Base-by-base conservation (phyloP, 2,888 invertebrate species). In the Erynnis tages region DNA sequence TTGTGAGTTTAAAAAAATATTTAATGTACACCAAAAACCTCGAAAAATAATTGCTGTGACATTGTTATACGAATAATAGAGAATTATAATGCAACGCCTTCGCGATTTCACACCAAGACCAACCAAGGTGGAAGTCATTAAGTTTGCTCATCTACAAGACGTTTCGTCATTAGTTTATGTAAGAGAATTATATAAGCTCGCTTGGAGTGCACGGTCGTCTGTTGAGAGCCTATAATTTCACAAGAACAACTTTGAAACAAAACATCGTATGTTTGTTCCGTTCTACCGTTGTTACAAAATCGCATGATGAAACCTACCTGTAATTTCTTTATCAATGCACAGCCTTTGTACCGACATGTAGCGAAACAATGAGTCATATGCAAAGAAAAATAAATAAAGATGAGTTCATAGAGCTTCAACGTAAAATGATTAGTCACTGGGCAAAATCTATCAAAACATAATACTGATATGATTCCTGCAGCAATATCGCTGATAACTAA, bases 131-230 rank as follows among this genome's bases (percentile, higher is more conserved):
- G 73, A 71, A 76, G 73, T 76, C 65, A 67, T 78, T 77, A 73
- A 73, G 71, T 76, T 71, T 69, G 72, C 70, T 76, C 72, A 78
- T 79, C 76, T 71, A 74, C 66, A 61, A 63, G 60, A 54, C 53
- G 64, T 86, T 82, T 83, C 82, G 73, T 77, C 77, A 85, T 61
- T 48, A 37, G 60, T 71, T 86, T 84, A 85, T 79, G 74, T 82
- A 88, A 87, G 71, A 55, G 53, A 63, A 69, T 87, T 85, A 84
- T 79, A 75, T 82, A 86, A 86, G 65, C 65, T 59, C 55, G 54
- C 60, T 69, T 66, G 54, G 66, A 73, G 73, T 73, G 74, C 74
- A 75, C 71, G 73, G 76, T 68, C 74, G 70, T 62, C 65, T 62
- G 67, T 66, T 63, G 66, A 60, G 58, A 57, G 52, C 57, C 55